A percentile compares a stretch with the other conserved stretches of the same genome.
These are phyloP conservation scores for Coregonus sp. DNA, from an alignment of 2,797 vertebrate species.

Conservation along the genomic window DNA sequence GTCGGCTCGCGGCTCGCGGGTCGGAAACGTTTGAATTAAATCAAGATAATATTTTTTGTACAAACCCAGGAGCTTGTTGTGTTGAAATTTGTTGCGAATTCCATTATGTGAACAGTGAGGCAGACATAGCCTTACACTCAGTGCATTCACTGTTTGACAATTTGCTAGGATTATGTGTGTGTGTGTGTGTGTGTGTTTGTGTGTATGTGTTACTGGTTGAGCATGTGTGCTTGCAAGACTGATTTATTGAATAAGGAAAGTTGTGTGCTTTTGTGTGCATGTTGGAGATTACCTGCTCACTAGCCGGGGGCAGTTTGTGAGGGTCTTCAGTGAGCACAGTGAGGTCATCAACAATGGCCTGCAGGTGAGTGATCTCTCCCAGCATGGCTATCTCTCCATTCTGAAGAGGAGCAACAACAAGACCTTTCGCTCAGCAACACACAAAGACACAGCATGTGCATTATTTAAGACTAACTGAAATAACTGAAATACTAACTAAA, in stretches of 20 bases:
- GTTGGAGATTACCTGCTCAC: constrained; percentile 86
- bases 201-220: neutral
- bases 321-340: constrained; percentile 90
- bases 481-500: no score
- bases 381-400: constrained; percentile 96
- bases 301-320: constrained; percentile 94
- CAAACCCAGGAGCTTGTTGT: no score
- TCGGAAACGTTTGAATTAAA: no score
- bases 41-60: no score
- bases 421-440: neutral
- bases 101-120: no score
- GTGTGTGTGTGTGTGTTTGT: no score
- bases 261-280: neutral
- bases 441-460: neutral
- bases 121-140: no score
- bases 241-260: neutral
- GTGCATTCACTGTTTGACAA: no score
- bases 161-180: no score
- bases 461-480: no score
- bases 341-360: constrained; percentile 96
- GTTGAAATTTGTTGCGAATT: no score
- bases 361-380: constrained; percentile 95
- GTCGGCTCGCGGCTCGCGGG: no score
- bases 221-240: neutral
- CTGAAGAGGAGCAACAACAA: constrained; percentile 63